Base-by-base conservation (phyloP, 1,140 invertebrate species). In the Gryllus bimaculatus region DNA sequence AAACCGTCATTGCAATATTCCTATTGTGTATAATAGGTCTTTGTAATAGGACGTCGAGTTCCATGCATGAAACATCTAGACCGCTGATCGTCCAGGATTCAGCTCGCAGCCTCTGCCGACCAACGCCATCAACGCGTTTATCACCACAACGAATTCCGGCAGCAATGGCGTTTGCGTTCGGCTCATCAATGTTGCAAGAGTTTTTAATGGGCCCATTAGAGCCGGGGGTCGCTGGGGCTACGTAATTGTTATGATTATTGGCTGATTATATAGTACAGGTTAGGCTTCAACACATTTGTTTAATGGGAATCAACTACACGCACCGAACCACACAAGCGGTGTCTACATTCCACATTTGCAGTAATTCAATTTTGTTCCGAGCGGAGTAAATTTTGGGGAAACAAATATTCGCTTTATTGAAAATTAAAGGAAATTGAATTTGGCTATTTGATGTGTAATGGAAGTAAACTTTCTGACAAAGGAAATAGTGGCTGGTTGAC, bases 201-300 rank as follows among this genome's bases (percentile, higher is more conserved):
- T 3, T 66, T 66, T 66, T 66, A 66, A 66, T 66, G 54, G 54
- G 10, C 54, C 54, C 54, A 66, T 66, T 66, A 13, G 54, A 10
- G 10, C 54, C 18, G 1, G 54, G 18, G 10, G 10, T 10, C 54
- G 10, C 54, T 13, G 10, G 54, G 18, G 18, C 10, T 10, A 66
- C 54, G 18, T 66, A 66, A 66, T 66, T 66, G 54, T 66, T 66
- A 66, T 66, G 54, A 66, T 66, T 66, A 66, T 66, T 66, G 54
- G 54, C 10, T 66, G 18, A 66, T 66, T 66, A 66, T 66, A 18
- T 66, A 18, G 18, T 66, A 66, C 10, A 18, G 54, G 54, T 13
- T 13, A 66, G 10, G 54, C 54, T 18, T 66, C 54, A 39, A 39
- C 26, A 39, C 26, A 39, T 39, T 39, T 39, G 26, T 39, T 39